A percentile compares a stretch with the other conserved stretches of the same genome.
Evolutionary conservation across 2,113 vertebrate species (phyloP).

Genomic region (Esox niger): DNA sequence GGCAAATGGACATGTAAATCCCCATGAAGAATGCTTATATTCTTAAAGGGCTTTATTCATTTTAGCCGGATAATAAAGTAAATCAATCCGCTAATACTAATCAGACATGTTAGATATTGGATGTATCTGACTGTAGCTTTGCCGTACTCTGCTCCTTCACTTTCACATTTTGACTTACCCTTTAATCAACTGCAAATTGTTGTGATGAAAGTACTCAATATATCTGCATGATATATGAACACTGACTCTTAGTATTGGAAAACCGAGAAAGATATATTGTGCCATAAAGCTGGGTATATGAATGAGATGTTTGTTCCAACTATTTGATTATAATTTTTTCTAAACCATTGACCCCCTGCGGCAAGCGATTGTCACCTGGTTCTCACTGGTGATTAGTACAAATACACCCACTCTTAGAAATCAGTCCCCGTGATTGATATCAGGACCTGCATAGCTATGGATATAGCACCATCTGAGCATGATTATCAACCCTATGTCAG

Average conservation of each 20-base stretch:
- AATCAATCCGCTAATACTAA: constrained; percentile 35
- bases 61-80: constrained; percentile 28
- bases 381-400: constrained; percentile 24
- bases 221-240: constrained; percentile 18
- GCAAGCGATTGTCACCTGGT: constrained; percentile 26
- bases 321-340: constrained; percentile 35
- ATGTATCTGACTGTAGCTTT: constrained; percentile 4
- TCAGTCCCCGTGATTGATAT: constrained; percentile 17
- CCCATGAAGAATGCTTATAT: constrained; percentile 53
- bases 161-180: constrained; percentile 16
- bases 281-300: constrained; percentile 18
- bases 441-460: constrained; percentile 13
- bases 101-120: constrained; percentile 28
- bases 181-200: constrained; percentile 9
- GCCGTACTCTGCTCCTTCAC: constrained; percentile 9
- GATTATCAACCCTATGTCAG: not conserved
- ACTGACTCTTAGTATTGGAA: constrained; percentile 6
- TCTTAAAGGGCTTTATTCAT: constrained; percentile 39
- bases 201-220: constrained; percentile 17
- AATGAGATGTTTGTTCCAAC: constrained; percentile 31
- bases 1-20: constrained; percentile 48
- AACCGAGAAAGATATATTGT: constrained; percentile 6
- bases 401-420: constrained; percentile 27
- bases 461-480: not conserved
- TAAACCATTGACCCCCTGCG: constrained; percentile 30